These are phyloP conservation scores for Eremobia ochroleuca DNA, from an alignment of 2,888 invertebrate species.

Conservation along the genomic window DNA sequence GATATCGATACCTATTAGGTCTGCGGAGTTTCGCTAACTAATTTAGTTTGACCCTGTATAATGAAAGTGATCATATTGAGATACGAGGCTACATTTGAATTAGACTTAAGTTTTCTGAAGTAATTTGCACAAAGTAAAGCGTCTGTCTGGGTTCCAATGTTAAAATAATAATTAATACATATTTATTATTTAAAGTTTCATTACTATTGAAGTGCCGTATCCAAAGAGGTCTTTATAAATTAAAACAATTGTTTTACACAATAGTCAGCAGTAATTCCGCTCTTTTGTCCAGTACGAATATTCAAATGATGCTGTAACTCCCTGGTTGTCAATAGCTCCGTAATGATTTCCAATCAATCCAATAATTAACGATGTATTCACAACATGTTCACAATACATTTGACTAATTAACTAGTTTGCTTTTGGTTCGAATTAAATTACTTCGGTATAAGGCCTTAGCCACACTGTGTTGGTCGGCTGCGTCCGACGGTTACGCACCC, in stretches of 20 bases:
- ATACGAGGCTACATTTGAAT: too few relatives aligned
- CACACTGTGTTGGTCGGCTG: too few relatives aligned
- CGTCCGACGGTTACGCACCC: too few relatives aligned
- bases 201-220: background rate
- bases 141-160: background rate
- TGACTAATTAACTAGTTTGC: conserved; percentile 49
- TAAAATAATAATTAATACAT: background rate
- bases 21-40: too few relatives aligned
- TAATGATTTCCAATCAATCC: conserved; percentile 55
- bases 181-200: background rate
- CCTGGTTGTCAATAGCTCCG: conserved; percentile 13
- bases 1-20: too few relatives aligned
- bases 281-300: conserved; percentile 5
- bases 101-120: too few relatives aligned
- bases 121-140: too few relatives aligned
- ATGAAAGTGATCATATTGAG: too few relatives aligned
- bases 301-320: conserved; percentile 20
- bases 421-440: conserved; percentile 42
- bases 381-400: conserved; percentile 52
- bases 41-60: too few relatives aligned
- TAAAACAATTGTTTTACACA: conserved; percentile 10
- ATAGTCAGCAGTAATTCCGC: conserved; percentile 10
- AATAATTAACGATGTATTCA: conserved; percentile 55
- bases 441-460: background rate
- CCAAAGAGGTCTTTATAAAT: background rate